Base-by-base conservation (phyloP, 2,113 vertebrate species). In the Zeus faber region DNA sequence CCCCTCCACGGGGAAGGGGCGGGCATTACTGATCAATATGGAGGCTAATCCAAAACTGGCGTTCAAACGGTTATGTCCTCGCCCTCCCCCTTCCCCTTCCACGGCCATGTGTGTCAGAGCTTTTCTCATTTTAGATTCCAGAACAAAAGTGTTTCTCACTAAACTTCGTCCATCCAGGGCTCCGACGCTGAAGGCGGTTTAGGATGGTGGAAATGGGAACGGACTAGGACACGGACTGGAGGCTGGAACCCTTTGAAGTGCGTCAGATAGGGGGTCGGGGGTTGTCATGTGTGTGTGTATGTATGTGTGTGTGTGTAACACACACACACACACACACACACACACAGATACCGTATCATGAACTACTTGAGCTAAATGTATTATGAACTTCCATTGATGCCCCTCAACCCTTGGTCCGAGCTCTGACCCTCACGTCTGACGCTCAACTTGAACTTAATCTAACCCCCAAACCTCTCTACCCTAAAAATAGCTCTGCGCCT, bases 181-280 rank as follows among this genome's bases (percentile, higher is more conserved):
- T 61, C 65, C 49, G 57, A 7, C 59, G 54, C 23, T 37, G 52
- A 49, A 57, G 58, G 50, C 24, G 45, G 54, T 48, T 53, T n/a
- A 4, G 41, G 14, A 45, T 25, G 14, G 51, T 54, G 53, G 20
- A 57, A 76, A 81, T 31, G 41, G 60, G 50, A 72, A n/a, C n/a
- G n/a, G n/a, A n/a, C n/a, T n/a, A n/a, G 25, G 24, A 52, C 54
- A 62, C 24, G 55, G n/a, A 25, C 54, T 44, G 43, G 35, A 5
- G n/a, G n/a, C 29, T 39, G 54, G 40, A 64, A 54, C 33, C 65
- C 67, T 77, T 79, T 77, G 77, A 82, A 77, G 75, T 72, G 0
- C 8, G 10, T 31, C 59, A 37, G 37, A 50, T 52, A 33, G 56
- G 61, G 68, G 58, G 57, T 57, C 27, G 41, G 43, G 11, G 39